Percentiles rank a stretch among this genome's conserved stretches.
These are phyloP conservation scores for Graphium colonna DNA, from an alignment of 2,888 invertebrate genomes.

Conservation along the genomic window DNA sequence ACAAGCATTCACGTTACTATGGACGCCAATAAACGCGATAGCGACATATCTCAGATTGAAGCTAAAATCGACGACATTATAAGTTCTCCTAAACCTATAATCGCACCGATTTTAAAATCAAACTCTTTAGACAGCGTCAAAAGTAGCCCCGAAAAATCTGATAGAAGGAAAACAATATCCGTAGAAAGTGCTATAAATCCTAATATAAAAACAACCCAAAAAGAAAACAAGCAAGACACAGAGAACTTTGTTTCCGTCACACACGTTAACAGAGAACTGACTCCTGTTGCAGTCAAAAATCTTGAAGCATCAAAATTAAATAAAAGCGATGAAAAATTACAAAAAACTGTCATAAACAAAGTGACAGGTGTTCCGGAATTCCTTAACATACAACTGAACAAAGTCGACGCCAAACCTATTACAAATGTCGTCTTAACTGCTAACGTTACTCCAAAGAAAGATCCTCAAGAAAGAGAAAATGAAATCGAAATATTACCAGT, in stretches of 20 bases:
- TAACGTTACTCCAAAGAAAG: constrained; percentile 76
- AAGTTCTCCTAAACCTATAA: constrained; percentile 74
- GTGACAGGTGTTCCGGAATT: constrained; percentile 81
- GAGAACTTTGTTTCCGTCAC: constrained; percentile 79
- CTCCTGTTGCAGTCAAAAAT: constrained; percentile 38
- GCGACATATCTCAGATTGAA: constrained; percentile 76
- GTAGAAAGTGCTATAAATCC: constrained; percentile 68
- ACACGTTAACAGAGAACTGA: constrained; percentile 75
- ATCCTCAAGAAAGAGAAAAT: constrained; percentile 56
- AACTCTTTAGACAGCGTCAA: constrained; percentile 81
- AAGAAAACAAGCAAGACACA: constrained; percentile 49
- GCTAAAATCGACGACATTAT: constrained; percentile 78
- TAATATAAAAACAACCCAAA: constrained; percentile 38
- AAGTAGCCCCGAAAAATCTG: constrained; percentile 74
- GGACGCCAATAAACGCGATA: constrained; percentile 64
- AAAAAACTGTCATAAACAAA: constrained; percentile 44
- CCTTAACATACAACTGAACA: constrained; percentile 84
- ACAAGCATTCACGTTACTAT: constrained; percentile 64
- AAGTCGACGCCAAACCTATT: constrained; percentile 82
- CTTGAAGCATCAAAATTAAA: constrained; percentile 46
- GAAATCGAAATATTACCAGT: constrained; percentile 49
- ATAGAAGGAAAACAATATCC: constrained; percentile 72
- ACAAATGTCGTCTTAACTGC: constrained; percentile 84
- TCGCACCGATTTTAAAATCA: constrained; percentile 72
- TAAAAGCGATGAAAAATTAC: constrained; percentile 63